Percentiles rank a stretch among this genome's conserved stretches.
Conservation (phyloP, 2,888 invertebrate species). For the Myopa tessellatipennis region DNA sequence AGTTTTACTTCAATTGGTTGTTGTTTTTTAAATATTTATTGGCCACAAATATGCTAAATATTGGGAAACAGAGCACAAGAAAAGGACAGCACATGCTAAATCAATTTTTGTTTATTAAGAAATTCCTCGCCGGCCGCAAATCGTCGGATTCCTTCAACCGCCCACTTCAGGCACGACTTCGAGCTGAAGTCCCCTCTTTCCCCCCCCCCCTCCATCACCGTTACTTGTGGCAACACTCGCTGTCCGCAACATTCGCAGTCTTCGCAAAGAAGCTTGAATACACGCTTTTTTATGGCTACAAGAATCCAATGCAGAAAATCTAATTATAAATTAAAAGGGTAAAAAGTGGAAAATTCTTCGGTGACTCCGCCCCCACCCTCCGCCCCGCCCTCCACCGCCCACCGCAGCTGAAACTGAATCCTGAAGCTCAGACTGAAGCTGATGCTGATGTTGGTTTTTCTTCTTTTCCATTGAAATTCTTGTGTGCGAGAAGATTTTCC, state of each 20-base stretch:
- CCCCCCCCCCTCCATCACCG: not conserved
- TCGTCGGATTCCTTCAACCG: not conserved
- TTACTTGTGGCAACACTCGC: not conserved
- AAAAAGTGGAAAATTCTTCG: constrained; percentile 37
- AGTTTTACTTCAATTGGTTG: not conserved
- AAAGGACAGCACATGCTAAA: not conserved
- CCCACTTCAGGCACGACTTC: no score
- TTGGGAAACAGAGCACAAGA: not conserved
- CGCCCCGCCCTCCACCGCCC: not conserved
- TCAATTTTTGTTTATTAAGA: not conserved
- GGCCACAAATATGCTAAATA: not conserved
- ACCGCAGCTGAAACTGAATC: not conserved
- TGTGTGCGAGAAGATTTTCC: constrained; percentile 21
- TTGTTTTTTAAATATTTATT: not conserved
- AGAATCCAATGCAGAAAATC: constrained; percentile 31
- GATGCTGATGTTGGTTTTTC: not conserved
- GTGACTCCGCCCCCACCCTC: not conserved
- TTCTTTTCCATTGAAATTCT: constrained; percentile 19
- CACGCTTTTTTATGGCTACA: not conserved
- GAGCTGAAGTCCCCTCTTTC: no score
- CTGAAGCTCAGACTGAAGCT: no score
- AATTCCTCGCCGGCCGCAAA: not conserved
- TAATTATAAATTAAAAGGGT: constrained; percentile 41
- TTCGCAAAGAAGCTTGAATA: not conserved
- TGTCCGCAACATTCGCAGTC: constrained; percentile 30